Evolutionary conservation across 30 jellyfish, hydroid and myxozoan genomes (phyloP), one percentile per base, ranked within the genome.

Genomic region (Chironex yamaguchii): DNA sequence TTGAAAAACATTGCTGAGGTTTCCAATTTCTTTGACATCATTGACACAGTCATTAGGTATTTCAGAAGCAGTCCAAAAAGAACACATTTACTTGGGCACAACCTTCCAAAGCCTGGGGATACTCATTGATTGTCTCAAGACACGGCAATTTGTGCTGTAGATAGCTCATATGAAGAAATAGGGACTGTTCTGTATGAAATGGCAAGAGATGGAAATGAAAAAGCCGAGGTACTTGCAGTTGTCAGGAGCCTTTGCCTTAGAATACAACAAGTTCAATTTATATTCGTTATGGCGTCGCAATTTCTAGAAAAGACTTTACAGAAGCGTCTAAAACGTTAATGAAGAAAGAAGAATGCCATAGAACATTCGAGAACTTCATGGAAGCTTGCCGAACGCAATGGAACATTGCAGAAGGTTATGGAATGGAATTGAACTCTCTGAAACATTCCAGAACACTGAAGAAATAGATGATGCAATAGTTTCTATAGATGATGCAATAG

Each of bases 51-150:
- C 30, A 50, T 76, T 1, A 52, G 33, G 3, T 76, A 51, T 30
- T 76, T 76, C 74, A 25, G 88, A 52, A 49, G 52, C 62, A 76
- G 88, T 54, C 76, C 77, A n/a, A 76, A 76, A 34, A 76, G 88
- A 14, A 52, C 88, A 30, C 25, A 34, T 29, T 24, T 20, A n/a
- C 76, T 75, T 75, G 88, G 88, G 29, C 62, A 50, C 78, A 78
- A 63, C 50, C 49, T 78, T 0, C 89, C 87, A n/a, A 74, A 42
- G 32, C 75, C 76, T 42, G 87, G 87, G n/a, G 75, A 74, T 20
- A 74, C 87, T 3, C 50, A 64, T 12, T 74, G 87, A 75, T 52
- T 74, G 21, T 51, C 27, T 29, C 73, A 64, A 54, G 89, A 78
- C 52, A 29, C 88, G 58, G 88, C 88, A 0, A 34, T 76, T 14